Evolutionary conservation across 1,140 invertebrate genomes (phyloP), one percentile per base, ranked within the genome.

Genomic region (Stenopsyche tienmushanensis): DNA sequence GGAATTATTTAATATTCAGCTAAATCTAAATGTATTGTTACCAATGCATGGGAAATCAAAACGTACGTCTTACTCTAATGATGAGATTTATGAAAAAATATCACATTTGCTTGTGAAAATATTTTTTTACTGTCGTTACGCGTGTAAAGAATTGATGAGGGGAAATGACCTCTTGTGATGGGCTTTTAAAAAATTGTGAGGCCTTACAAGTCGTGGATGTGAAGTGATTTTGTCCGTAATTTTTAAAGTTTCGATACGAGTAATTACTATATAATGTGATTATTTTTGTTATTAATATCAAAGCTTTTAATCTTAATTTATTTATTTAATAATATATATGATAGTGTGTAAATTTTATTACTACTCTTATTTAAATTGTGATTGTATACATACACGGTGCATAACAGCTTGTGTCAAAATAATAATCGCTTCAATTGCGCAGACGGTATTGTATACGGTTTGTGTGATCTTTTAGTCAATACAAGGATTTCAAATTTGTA

Each of bases 371-470:
- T 45, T 42, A 52, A 50, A 62, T 49, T 50, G 45, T 62, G 45
- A 52, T 62, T 9, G 23, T 54, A 44, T 42, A 45, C 49, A 53
- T 42, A 41, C 41, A 45, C 21, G 23, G 49, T 64, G 50, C 62
- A 55, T 53, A 64, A 55, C 39, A 54, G 62, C 62, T 64, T 64
- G 62, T 64, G 50, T 64, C 39, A 62, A 50, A 57, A 29, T 29
- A 63, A 47, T 5, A 44, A 60, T 60, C 23, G 57, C 57, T 60
- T 47, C 20, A 47, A 60, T 42, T 26, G 25, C 21, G 15, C 41
- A 44, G 18, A n/a, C 21, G 39, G 34, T 29, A 18, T 25, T 18
- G n/a, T 26, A 13, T 50, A 24, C 42, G 21, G 23, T 26, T 44
- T 15, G 58, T 45, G 25, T 41, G 25, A 29, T 63, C 39, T 52